Conservation (phyloP, 2,888 invertebrate genomes). For the Mesoligia furuncula region DNA sequence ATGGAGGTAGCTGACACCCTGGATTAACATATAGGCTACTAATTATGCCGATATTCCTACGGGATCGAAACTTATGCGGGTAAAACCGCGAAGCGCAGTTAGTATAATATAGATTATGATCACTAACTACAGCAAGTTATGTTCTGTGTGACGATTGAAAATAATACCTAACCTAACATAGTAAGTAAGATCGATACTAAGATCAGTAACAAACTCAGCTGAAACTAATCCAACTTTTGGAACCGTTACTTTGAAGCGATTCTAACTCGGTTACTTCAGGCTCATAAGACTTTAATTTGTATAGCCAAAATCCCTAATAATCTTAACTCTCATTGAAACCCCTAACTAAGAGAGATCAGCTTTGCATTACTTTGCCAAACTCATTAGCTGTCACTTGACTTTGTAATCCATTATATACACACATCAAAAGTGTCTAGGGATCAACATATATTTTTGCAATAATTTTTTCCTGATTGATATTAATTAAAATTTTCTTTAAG, state of each 20-base stretch:
- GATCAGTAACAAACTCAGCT: conserved; percentile 8
- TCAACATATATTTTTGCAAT: too few species aligned
- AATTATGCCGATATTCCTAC: too few species aligned
- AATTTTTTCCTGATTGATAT: too few species aligned
- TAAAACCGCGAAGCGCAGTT: too few species aligned
- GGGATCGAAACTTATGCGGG: too few species aligned
- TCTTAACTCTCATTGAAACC: conserved; percentile 18
- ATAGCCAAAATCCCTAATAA: conserved; percentile 1
- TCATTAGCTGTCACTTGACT: conserved; percentile 5
- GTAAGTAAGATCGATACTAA: neutral
- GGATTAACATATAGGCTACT: too few species aligned
- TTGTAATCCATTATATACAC: conserved; percentile 7
- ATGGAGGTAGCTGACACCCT: too few species aligned
- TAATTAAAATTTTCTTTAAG: too few species aligned
- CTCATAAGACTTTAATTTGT: conserved; percentile 1
- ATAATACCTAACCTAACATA: neutral
- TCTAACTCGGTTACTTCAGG: conserved; percentile 7
- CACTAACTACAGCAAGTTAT: too few species aligned
- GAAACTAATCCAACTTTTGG: conserved; percentile 12
- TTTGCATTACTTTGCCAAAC: conserved; percentile 12
- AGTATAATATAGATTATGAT: too few species aligned
- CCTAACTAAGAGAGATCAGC: neutral
- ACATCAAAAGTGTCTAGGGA: too few species aligned
- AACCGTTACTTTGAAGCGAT: conserved; percentile 27
- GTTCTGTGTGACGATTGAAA: neutral